phyloP scores from a whole-genome alignment of 2,113 vertebrate genomes.

The Cairina moschata region DNA sequence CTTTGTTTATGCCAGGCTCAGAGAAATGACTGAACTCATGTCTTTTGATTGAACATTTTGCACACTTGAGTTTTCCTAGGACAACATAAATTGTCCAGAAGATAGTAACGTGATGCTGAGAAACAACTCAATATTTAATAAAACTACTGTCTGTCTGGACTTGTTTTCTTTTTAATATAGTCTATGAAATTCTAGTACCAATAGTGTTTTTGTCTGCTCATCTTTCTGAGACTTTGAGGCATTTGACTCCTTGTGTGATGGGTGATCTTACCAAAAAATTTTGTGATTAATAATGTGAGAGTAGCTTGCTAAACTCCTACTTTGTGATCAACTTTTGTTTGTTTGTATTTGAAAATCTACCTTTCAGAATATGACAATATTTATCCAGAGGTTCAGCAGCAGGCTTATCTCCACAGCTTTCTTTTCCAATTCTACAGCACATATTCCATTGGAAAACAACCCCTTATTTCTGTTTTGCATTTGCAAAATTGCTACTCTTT shows the following conservation, averaged over 20 bases:
- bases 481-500: neutral
- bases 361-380: neutral
- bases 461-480: neutral
- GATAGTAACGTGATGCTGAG: neutral
- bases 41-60: conserved; percentile 22
- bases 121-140: neutral
- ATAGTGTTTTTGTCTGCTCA: neutral
- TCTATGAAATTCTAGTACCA: neutral
- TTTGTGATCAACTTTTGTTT: neutral
- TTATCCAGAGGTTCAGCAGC: neutral
- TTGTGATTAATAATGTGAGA: neutral
- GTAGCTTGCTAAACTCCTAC: neutral
- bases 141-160: neutral
- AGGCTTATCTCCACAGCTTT: neutral
- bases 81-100: conserved; percentile 3
- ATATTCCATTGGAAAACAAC: neutral
- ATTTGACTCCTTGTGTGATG: neutral
- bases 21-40: conserved; percentile 25
- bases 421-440: neutral
- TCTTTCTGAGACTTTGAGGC: neutral
- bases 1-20: conserved; percentile 68
- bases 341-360: neutral
- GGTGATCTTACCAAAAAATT: neutral
- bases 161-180: neutral
- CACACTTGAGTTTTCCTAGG: neutral